Percentiles rank a stretch among this genome's conserved stretches.
These are phyloP conservation scores for Mimas tiliae DNA, from an alignment of 2,888 invertebrate genomes.

Conservation along the genomic window DNA sequence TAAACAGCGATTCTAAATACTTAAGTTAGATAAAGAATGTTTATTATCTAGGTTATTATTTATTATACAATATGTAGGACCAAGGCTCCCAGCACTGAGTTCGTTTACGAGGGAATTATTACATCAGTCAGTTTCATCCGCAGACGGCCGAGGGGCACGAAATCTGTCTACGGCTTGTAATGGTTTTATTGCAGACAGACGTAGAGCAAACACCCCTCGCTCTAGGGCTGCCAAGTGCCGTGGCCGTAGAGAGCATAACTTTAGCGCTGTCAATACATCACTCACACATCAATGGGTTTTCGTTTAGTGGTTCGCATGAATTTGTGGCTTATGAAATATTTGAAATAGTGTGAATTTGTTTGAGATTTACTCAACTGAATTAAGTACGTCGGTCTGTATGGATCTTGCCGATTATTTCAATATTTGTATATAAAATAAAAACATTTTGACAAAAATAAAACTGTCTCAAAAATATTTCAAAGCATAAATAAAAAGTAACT, in stretches of 20 bases:
- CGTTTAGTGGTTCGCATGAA: not conserved
- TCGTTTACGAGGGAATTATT: slow-evolving; percentile 49
- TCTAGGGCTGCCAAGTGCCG: slow-evolving; percentile 25
- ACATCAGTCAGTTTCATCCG: slow-evolving; percentile 46
- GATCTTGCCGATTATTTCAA: too few species aligned
- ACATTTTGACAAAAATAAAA: too few species aligned
- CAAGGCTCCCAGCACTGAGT: slow-evolving; percentile 26
- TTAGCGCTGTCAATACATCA: slow-evolving; percentile 2
- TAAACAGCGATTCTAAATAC: not conserved
- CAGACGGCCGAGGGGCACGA: slow-evolving; percentile 44
- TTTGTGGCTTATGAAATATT: not conserved
- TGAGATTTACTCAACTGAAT: not conserved
- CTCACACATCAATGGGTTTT: slow-evolving; percentile 7
- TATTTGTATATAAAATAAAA: too few species aligned
- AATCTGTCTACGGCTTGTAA: slow-evolving; percentile 53
- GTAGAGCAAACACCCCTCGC: slow-evolving; percentile 45
- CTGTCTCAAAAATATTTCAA: too few species aligned
- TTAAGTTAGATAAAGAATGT: not conserved
- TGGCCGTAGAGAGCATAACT: not conserved
- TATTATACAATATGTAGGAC: slow-evolving; percentile 16
- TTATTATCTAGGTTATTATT: not conserved
- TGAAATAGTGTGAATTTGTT: not conserved
- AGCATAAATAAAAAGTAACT: too few species aligned
- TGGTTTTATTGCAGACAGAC: slow-evolving; percentile 54
- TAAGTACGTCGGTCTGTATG: not conserved